Evolutionary conservation across 2,797 vertebrate genomes (phyloP), one percentile per base, ranked within the genome.

Genomic region (Oophaga sylvatica): DNA sequence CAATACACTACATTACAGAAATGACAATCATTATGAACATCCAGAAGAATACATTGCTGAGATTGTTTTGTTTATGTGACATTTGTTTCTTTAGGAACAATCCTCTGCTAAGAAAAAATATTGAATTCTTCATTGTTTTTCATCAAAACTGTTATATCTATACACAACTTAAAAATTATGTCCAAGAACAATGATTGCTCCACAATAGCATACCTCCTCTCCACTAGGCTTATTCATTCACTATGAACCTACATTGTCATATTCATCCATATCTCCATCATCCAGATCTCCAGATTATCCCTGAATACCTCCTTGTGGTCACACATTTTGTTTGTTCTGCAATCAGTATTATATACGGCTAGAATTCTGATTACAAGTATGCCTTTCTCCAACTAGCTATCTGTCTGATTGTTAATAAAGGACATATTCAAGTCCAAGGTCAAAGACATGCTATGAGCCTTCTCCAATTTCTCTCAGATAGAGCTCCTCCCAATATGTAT

Each of bases 371-470:
- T 60, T 45, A 45, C 35, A 80, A 22, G 56, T 75, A 41, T 80
- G 79, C 31, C 79, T n/a, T 60, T 13, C 29, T n/a, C 59, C 2
- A 9, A 22, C 78, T 35, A 60, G 29, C 29, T 79, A 15, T 19
- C 29, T 22, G 59, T 22, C 19, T 80, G 31, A 35, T 35, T 80
- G 5, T 62, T 41, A 35, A 80, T 8, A 80, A 65, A 63, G 11
- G 16, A 62, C 60, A 63, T 31, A 45, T n/a, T 16, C 78, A 45
- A 41, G 31, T n/a, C 79, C 79, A 80, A 80, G 59, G 79, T 65
- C 79, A 80, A 22, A 41, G 35, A 6, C 79, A n/a, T 15, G 12
- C 79, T 56, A 77, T 56, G 22, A 2, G 22, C 48, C 5, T 56
- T 26, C 10, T 56, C 5, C 48, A 77, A 31, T 31, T 70, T 31